Conservation (phyloP, 2,888 invertebrate genomes). For the Cantharis rustica region DNA sequence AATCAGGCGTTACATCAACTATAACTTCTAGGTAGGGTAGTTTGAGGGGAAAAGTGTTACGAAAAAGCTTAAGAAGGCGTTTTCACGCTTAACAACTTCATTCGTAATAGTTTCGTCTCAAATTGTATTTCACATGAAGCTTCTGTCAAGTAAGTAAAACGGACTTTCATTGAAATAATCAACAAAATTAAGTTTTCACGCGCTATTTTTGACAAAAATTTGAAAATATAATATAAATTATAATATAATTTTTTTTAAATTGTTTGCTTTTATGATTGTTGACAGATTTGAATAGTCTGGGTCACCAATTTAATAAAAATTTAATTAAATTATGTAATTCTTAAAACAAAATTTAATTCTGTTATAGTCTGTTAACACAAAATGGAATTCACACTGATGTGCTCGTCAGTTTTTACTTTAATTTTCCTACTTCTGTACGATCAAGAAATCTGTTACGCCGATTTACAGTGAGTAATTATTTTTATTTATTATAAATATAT, state of each 20-base stretch:
- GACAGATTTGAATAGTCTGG: not conserved
- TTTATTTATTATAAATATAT: not conserved
- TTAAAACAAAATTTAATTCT: not conserved
- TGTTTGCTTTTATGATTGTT: rapidly evolving
- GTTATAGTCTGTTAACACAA: not conserved
- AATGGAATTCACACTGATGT: not conserved
- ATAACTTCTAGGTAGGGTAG: not conserved
- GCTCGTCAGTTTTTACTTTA: not conserved
- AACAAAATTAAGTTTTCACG: no score
- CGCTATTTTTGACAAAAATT: not conserved
- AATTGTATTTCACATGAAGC: not conserved
- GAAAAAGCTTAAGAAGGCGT: slow-evolving; percentile 15
- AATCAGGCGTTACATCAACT: not conserved
- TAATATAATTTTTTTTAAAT: no score
- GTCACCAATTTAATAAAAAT: not conserved
- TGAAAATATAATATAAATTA: no score
- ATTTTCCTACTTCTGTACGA: slow-evolving; percentile 17
- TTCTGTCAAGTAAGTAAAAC: not conserved
- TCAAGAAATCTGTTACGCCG: slow-evolving; percentile 6
- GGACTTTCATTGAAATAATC: not conserved
- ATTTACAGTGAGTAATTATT: slow-evolving; percentile 20
- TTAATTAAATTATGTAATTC: no score
- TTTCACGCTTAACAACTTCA: not conserved
- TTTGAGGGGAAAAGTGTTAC: not conserved
- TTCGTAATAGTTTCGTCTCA: not conserved